A percentile compares a stretch with the other conserved stretches of the same genome.
phyloP scores from a whole-genome alignment of 2,113 vertebrate genomes.

The Scopus umbretta region DNA sequence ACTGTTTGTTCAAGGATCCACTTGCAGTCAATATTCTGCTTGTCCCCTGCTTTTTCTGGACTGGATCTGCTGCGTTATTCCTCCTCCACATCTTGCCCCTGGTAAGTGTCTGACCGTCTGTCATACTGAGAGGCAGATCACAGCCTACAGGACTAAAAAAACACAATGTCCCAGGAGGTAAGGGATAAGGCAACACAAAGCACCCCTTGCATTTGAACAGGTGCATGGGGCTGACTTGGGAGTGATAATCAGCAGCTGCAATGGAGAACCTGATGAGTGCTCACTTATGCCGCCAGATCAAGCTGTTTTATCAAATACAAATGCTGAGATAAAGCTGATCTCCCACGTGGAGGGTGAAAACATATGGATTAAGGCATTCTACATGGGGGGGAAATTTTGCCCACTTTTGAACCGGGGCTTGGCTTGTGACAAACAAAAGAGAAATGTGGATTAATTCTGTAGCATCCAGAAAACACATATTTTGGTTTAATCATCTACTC shows the following conservation, averaged over 20 bases:
- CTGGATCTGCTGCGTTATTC: not conserved
- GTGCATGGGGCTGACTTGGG: not conserved
- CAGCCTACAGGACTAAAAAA: not conserved
- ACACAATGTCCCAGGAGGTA: rapidly evolving
- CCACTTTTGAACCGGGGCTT: not conserved
- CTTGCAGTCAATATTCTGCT: not conserved
- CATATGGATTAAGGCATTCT: not conserved
- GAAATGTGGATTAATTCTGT: not conserved
- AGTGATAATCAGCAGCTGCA: not conserved
- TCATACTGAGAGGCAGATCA: not conserved
- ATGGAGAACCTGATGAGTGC: not conserved
- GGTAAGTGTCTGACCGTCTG: not conserved
- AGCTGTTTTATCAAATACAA: not conserved
- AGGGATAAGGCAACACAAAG: not conserved
- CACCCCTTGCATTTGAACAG: not conserved
- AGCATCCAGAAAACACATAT: not conserved
- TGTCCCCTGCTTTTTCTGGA: not conserved
- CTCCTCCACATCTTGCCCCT: not conserved
- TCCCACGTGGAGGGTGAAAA: not conserved
- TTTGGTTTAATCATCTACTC: not conserved
- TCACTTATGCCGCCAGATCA: not conserved
- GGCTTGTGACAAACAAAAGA: not conserved
- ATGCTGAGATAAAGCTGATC: not conserved
- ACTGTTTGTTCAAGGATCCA: not conserved
- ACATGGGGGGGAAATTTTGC: not conserved